These are phyloP conservation scores for Nymphalis urticae DNA, from an alignment of 2,888 invertebrate species.

Conservation along the genomic window DNA sequence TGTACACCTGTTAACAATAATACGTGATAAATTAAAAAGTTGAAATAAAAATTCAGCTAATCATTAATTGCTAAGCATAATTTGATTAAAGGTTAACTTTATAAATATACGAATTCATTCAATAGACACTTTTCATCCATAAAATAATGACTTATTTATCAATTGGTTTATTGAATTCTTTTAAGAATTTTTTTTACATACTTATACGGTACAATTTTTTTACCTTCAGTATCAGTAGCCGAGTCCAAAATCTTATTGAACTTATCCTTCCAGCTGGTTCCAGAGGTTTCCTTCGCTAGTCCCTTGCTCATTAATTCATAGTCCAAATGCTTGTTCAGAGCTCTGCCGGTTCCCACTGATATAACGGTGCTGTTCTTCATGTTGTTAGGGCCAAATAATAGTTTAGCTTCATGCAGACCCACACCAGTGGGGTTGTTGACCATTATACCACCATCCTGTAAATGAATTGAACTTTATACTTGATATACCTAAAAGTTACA, in stretches of 20 bases:
- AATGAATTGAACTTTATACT: slow-evolving; percentile 5
- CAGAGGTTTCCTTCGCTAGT: slow-evolving; percentile 47
- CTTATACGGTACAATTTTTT: slow-evolving; percentile 13
- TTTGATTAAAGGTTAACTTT: too few species aligned
- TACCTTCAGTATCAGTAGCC: slow-evolving; percentile 93
- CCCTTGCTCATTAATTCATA: slow-evolving; percentile 49
- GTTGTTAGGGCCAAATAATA: slow-evolving; percentile 88
- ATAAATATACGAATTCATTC: too few species aligned
- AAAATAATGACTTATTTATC: too few species aligned
- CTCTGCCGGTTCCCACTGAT: slow-evolving; percentile 90
- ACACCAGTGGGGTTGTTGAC: slow-evolving; percentile 95
- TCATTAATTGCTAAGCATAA: too few species aligned
- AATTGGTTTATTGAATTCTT: too few species aligned
- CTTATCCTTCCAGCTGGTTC: slow-evolving; percentile 87
- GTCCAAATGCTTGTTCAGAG: slow-evolving; percentile 63
- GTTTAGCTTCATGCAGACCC: slow-evolving; percentile 92
- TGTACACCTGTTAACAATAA: slow-evolving; percentile 84
- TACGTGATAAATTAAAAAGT: too few species aligned
- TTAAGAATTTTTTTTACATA: too few species aligned
- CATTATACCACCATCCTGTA: slow-evolving; percentile 90
- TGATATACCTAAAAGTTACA: too few species aligned
- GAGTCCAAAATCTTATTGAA: slow-evolving; percentile 91
- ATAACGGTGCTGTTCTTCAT: slow-evolving; percentile 87
- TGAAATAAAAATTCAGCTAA: too few species aligned
- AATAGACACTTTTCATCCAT: too few species aligned